Evolutionary conservation across 2,113 vertebrate genomes (phyloP), one percentile per base, ranked within the genome.

Genomic region (Piaya cayana): DNA sequence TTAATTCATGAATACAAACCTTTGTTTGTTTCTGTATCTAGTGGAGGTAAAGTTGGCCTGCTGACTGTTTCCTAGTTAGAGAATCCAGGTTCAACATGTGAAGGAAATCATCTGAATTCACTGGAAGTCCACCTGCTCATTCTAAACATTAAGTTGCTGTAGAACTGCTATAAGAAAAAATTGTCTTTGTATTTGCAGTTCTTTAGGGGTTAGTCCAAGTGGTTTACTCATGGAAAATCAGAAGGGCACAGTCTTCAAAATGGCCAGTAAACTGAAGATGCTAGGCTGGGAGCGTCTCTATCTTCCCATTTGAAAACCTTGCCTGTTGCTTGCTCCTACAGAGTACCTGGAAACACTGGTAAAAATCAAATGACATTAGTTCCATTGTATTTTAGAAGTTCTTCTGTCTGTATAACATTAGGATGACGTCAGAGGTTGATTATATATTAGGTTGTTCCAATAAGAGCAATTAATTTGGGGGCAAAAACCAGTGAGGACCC

Each of bases 401-500:
- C 45, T 82, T 74, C 74, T 26, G 4, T 88, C 75, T 75, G 80
- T 79, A 65, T 80, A 93, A 79, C n/a, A 69, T 53, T 88, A 68
- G 53, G 60, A 67, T 76, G 55, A 93, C 94, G 90, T 94, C 84
- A 96, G 92, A 93, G 49, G 70, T 82, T 93, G 89, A 71, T 83
- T 92, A 84, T 78, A 47, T 74, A 63, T 59, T 90, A 85, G 37
- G 37, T 68, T 92, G 76, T 75, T 91, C 82, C 81, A 78, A 82
- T 83, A 92, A 79, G 89, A 93, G 90, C 63, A 97, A 95, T 88
- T 94, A 90, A 76, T 97, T 53, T 84, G 19, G 77, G 72, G 78
- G 55, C 84, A 88, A 97, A 93, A 91, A 42, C 82, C 81, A 74
- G 69, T 80, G 94, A 96, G 72, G 93, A 96, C 59, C 79, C 43